These are phyloP conservation scores for Diplodus sargus DNA, from an alignment of 2,797 vertebrate species.

Conservation along the genomic window DNA sequence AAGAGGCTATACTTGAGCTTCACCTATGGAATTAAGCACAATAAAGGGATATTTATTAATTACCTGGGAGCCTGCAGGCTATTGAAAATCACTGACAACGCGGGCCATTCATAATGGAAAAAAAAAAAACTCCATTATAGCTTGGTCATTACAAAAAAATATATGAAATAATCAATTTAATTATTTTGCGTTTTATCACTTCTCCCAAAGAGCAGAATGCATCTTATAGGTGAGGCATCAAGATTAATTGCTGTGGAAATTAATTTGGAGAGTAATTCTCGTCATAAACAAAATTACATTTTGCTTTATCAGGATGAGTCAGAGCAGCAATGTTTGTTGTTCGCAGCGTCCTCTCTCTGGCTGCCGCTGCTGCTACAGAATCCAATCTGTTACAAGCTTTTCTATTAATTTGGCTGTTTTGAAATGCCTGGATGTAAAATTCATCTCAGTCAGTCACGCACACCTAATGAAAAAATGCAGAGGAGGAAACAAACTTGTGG, in stretches of 20 bases:
- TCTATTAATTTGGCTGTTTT: conserved; percentile 71
- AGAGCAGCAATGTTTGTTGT: conserved; percentile 60
- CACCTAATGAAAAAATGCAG: conserved; percentile 56
- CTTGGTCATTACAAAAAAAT: conserved; percentile 73
- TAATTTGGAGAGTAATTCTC: conserved; percentile 82
- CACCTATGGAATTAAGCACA: conserved; percentile 68
- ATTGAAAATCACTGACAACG: conserved; percentile 61
- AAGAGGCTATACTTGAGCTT: conserved; percentile 66
- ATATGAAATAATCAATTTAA: conserved; percentile 78
- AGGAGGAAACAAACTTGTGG: conserved; percentile 43
- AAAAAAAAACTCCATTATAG: conserved; percentile 69
- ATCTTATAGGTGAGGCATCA: conserved; percentile 75
- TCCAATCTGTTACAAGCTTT: conserved; percentile 63
- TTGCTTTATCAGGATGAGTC: conserved; percentile 79
- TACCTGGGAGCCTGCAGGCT: conserved; percentile 57
- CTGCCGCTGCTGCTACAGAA: conserved; percentile 31
- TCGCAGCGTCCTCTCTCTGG: conserved; percentile 36
- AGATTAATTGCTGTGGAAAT: conserved; percentile 82
- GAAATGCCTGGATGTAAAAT: conserved; percentile 65
- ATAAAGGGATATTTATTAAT: conserved; percentile 78
- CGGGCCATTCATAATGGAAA: conserved; percentile 59
- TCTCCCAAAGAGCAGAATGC: conserved; percentile 68
- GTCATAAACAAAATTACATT: conserved; percentile 80
- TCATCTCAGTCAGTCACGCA: conserved; percentile 42
- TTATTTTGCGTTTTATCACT: conserved; percentile 82